Evolutionary conservation across 2,113 vertebrate species (phyloP).

Genomic region (Pithys albifrons): DNA sequence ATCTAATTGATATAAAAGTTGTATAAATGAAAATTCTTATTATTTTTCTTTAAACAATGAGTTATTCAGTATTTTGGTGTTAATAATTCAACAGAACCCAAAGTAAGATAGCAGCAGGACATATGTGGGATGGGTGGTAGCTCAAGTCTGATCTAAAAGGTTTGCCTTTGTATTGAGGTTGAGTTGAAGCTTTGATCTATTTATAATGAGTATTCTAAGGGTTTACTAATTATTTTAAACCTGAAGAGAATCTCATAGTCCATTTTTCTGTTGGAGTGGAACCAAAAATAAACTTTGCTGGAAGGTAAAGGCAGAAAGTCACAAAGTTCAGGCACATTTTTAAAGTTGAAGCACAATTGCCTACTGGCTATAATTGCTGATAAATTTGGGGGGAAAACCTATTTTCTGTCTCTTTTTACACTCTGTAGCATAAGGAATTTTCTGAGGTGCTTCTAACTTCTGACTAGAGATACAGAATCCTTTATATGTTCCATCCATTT

Average conservation of each 20-base stretch:
- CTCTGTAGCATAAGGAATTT: conserved; percentile 21
- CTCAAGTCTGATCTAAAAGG: conserved; percentile 67
- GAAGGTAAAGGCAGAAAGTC: conserved; percentile 53
- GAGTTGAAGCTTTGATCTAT: conserved; percentile 66
- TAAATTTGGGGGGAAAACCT: neutral
- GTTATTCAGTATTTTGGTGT: conserved; percentile 70
- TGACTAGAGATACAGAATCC: neutral
- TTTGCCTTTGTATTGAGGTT: conserved; percentile 66
- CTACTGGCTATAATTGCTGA: conserved; percentile 41
- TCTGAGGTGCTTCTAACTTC: conserved; percentile 16
- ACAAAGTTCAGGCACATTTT: neutral
- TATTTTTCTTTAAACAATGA: conserved; percentile 61
- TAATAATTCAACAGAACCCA: conserved; percentile 69
- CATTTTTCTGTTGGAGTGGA: conserved; percentile 11
- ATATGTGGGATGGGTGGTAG: conserved; percentile 7
- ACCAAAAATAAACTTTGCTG: conserved; percentile 54
- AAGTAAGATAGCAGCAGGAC: conserved; percentile 66
- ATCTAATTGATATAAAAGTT: conserved; percentile 13
- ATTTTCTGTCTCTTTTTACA: conserved; percentile 35
- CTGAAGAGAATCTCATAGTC: conserved; percentile 41
- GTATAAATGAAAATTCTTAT: conserved; percentile 33
- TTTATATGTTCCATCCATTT: neutral
- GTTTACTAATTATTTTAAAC: conserved; percentile 73
- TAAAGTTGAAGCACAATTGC: neutral
- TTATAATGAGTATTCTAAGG: conserved; percentile 72